Conservation (phyloP, 2,888 invertebrate species). For the Lepidochrysops patricia region DNA sequence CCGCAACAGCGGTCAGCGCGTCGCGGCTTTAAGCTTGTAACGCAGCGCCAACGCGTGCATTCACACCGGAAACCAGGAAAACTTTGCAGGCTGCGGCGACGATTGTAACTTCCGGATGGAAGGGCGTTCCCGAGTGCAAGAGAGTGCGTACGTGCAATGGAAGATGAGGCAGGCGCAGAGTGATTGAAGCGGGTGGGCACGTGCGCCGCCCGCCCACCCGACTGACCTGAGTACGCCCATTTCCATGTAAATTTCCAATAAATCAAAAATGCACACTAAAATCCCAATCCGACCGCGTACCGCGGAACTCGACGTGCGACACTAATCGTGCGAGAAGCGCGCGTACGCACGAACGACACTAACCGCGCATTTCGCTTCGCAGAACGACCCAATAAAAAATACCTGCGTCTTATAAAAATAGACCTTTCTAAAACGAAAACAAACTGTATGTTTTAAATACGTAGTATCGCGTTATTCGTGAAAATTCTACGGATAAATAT, state of each 20-base stretch:
- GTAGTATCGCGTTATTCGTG: background rate
- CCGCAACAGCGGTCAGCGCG: background rate
- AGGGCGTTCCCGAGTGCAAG: constrained; percentile 41
- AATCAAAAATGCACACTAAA: constrained; percentile 4
- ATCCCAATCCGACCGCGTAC: background rate
- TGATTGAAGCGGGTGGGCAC: constrained; percentile 36
- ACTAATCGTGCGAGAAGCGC: background rate
- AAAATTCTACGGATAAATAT: background rate
- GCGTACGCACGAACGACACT: constrained; percentile 32
- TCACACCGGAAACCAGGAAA: constrained; percentile 36
- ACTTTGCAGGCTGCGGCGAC: constrained; percentile 34
- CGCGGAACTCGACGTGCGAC: background rate
- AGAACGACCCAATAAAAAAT: constrained; percentile 15
- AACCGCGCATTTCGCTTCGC: background rate
- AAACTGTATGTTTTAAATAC: background rate
- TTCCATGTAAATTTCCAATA: constrained; percentile 15
- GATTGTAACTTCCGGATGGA: constrained; percentile 28
- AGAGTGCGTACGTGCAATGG: constrained; percentile 36
- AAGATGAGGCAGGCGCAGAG: constrained; percentile 31
- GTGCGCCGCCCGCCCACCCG: constrained; percentile 44
- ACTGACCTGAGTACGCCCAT: constrained; percentile 31
- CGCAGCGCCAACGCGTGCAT: constrained; percentile 4
- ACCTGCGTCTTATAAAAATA: background rate
- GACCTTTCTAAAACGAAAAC: background rate
- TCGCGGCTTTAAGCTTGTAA: background rate